phyloP scores from a whole-genome alignment of 1,140 invertebrate species.

The Ceratina calcarata region DNA sequence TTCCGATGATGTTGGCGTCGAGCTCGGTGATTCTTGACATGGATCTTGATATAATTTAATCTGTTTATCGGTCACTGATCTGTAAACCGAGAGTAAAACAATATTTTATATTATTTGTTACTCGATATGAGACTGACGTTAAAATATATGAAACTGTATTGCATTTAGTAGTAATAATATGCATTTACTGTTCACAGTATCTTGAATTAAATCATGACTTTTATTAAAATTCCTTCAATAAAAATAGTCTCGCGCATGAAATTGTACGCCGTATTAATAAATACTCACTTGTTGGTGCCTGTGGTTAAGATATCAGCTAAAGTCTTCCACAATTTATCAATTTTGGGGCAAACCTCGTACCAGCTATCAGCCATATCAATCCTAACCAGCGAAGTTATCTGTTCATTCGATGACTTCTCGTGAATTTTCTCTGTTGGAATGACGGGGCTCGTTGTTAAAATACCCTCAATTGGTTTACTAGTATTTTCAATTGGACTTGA shows the following conservation, averaged over 20 bases:
- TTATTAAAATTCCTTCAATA: too few species aligned
- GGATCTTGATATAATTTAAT: conserved; percentile 71
- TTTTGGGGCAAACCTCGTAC: conserved; percentile 68
- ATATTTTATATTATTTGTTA: background rate
- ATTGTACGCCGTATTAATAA: background rate
- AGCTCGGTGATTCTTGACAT: conserved; percentile 56
- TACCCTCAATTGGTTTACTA: too few species aligned
- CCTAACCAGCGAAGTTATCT: conserved; percentile 67
- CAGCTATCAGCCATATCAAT: conserved; percentile 70
- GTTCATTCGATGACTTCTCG: conserved; percentile 32
- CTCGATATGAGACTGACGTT: background rate
- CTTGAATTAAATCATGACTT: too few species aligned
- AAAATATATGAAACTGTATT: too few species aligned
- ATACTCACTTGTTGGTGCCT: conserved; percentile 68
- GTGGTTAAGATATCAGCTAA: conserved; percentile 66
- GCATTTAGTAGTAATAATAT: too few species aligned
- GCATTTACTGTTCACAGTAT: too few species aligned
- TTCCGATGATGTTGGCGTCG: conserved; percentile 52
- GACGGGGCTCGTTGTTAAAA: background rate
- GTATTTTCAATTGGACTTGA: too few species aligned
- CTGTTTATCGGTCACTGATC: conserved; percentile 66
- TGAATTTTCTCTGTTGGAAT: conserved; percentile 39
- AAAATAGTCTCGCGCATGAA: too few species aligned
- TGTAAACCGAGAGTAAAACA: conserved; percentile 51
- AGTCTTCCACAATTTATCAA: conserved; percentile 59